Percentiles rank a stretch among this genome's conserved stretches.
These are phyloP conservation scores for Cheilosia soror DNA, from an alignment of 2,888 invertebrate genomes.

Conservation along the genomic window DNA sequence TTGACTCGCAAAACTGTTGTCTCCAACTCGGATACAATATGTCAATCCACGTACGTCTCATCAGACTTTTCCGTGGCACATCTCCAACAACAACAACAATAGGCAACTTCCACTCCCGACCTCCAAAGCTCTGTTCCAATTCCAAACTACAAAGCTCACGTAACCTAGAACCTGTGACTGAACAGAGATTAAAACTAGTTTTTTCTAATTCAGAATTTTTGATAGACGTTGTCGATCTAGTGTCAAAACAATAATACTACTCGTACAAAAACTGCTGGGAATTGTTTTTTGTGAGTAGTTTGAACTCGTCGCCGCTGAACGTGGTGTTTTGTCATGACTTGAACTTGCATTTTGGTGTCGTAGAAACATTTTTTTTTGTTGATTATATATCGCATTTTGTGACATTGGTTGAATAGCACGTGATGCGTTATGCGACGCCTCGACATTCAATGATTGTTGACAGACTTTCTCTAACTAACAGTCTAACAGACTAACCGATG, in stretches of 20 bases:
- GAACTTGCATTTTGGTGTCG: too few species aligned
- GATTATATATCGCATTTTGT: too few species aligned
- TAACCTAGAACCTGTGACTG: constrained; percentile 38
- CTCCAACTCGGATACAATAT: constrained; percentile 33
- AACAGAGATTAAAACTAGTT: constrained; percentile 23
- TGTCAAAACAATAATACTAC: background rate
- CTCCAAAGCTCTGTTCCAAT: constrained; percentile 26
- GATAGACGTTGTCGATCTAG: constrained; percentile 16
- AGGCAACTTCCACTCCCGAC: constrained; percentile 20
- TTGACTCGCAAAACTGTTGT: constrained; percentile 26
- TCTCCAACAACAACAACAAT: constrained; percentile 33
- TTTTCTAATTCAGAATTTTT: constrained; percentile 11
- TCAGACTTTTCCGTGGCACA: constrained; percentile 3
- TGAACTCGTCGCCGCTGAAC: too few species aligned
- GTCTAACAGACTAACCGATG: too few species aligned
- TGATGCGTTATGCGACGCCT: too few species aligned
- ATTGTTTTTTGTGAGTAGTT: too few species aligned
- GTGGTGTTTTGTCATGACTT: too few species aligned
- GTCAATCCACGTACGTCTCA: constrained; percentile 45
- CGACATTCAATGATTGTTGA: too few species aligned
- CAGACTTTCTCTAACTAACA: too few species aligned
- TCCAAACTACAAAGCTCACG: constrained; percentile 26
- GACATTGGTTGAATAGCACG: too few species aligned
- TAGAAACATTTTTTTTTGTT: too few species aligned
- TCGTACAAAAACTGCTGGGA: too few species aligned